These are phyloP conservation scores for Adelphocoris suturalis DNA, from an alignment of 2,888 invertebrate species.

Conservation along the genomic window DNA sequence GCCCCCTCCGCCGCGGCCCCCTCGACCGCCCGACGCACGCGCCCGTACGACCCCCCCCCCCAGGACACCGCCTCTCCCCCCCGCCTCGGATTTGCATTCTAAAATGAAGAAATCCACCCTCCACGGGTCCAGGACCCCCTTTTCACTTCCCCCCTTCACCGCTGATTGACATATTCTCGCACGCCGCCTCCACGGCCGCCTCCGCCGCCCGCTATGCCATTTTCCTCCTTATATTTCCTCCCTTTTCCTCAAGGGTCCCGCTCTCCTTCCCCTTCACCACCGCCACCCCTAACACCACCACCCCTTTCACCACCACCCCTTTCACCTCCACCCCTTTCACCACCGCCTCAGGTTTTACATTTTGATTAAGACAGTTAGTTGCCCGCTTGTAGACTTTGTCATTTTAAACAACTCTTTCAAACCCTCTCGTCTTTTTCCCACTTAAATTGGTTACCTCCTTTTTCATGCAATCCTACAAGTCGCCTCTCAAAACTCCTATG, in stretches of 20 bases:
- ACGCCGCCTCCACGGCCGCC: neutral
- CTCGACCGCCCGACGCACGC: conserved; percentile 9
- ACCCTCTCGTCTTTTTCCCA: neutral
- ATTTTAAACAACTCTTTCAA: conserved; percentile 42
- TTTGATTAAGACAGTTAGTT: conserved; percentile 62
- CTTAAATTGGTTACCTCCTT: conserved; percentile 44
- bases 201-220: neutral
- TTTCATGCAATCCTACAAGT: conserved; percentile 51
- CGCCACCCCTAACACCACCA: neutral
- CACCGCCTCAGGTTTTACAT: conserved; percentile 42
- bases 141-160: neutral
- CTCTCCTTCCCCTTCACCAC: neutral
- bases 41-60: neutral
- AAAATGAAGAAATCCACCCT: conserved; percentile 61
- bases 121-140: neutral
- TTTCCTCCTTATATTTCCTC: conserved; percentile 27
- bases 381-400: conserved; percentile 49
- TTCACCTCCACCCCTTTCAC: neutral
- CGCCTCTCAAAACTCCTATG: conserved; percentile 36
- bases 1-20: neutral
- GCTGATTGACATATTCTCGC: conserved; percentile 53
- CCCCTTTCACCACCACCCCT: neutral
- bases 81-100: conserved; percentile 45
- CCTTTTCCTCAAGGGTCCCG: neutral
- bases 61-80: neutral